Evolutionary conservation across 2,888 invertebrate species (phyloP).

Genomic region (Eremobia ochroleuca): DNA sequence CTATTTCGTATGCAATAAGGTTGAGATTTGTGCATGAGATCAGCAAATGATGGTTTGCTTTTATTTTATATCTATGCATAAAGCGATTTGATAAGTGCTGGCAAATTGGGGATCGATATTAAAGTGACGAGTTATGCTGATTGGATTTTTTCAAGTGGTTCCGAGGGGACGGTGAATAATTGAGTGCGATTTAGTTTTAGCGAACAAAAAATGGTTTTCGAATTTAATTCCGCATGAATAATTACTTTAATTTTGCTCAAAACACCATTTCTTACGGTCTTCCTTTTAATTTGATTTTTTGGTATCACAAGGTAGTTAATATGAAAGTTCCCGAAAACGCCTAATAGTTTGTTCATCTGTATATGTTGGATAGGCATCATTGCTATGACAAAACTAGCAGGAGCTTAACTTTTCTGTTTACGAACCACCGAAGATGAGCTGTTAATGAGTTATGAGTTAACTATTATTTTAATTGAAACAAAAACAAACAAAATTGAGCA

Average conservation of each 20-base stretch:
- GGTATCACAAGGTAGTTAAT: not conserved
- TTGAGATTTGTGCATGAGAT: slow-evolving; percentile 74
- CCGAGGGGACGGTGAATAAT: slow-evolving; percentile 88
- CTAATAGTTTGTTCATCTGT: slow-evolving; percentile 13
- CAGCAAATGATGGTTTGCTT: slow-evolving; percentile 74
- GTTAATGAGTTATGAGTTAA: too few relatives aligned
- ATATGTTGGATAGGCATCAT: not conserved
- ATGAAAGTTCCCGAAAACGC: slow-evolving; percentile 13
- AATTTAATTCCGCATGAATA: slow-evolving; percentile 68
- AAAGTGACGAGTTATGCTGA: slow-evolving; percentile 91
- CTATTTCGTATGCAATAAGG: slow-evolving; percentile 78
- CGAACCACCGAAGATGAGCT: fast-evolving
- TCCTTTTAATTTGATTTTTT: not conserved
- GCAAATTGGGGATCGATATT: slow-evolving; percentile 90
- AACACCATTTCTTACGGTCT: not conserved
- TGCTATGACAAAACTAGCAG: slow-evolving; percentile 47
- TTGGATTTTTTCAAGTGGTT: slow-evolving; percentile 90
- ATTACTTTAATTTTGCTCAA: slow-evolving; percentile 25
- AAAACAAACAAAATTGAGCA: slow-evolving; percentile 18
- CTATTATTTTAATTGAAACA: not conserved
- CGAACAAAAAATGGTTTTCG: slow-evolving; percentile 74
- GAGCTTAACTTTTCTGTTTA: slow-evolving; percentile 9
- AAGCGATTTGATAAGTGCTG: slow-evolving; percentile 89
- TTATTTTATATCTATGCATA: slow-evolving; percentile 87
- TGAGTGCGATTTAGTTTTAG: slow-evolving; percentile 86